A percentile compares a stretch with the other conserved stretches of the same genome.
These are phyloP conservation scores for Hydriomena furcata DNA, from an alignment of 2,888 invertebrate species.

Conservation along the genomic window DNA sequence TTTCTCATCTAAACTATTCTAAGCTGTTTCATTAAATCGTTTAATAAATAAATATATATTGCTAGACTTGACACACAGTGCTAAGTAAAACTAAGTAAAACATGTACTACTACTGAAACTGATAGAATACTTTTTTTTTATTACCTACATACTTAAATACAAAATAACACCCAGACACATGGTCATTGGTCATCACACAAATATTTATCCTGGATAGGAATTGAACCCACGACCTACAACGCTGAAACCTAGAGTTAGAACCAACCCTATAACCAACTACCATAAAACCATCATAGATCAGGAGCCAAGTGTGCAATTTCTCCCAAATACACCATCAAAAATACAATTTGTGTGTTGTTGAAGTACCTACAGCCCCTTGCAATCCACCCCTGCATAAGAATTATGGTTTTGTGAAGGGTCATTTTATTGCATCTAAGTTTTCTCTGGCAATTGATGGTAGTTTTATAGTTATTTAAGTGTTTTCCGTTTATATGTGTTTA, in stretches of 20 bases:
- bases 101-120: too few species aligned
- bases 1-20: slow-evolving; percentile 57
- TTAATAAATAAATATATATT: too few species aligned
- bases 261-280: slow-evolving; percentile 5
- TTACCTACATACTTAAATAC: too few species aligned
- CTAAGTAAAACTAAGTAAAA: too few species aligned
- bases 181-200: too few species aligned
- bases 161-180: neutral
- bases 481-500: slow-evolving; percentile 20
- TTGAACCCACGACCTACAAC: too few species aligned
- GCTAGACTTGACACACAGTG: too few species aligned
- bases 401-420: slow-evolving; percentile 56
- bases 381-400: slow-evolving; percentile 43
- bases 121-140: neutral
- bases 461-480: slow-evolving; percentile 46
- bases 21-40: too few species aligned
- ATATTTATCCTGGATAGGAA: too few species aligned
- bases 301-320: slow-evolving; percentile 14
- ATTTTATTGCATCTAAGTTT: slow-evolving; percentile 54
- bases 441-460: slow-evolving; percentile 40
- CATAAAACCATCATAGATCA: slow-evolving; percentile 16
- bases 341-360: slow-evolving; percentile 24
- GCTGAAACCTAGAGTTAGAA: too few species aligned
- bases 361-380: slow-evolving; percentile 27
- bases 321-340: slow-evolving; percentile 22